Percentiles rank a stretch among this genome's conserved stretches.
These are phyloP conservation scores for Speoplatyrhinus poulsoni DNA, from an alignment of 2,113 vertebrate genomes.

Conservation along the genomic window DNA sequence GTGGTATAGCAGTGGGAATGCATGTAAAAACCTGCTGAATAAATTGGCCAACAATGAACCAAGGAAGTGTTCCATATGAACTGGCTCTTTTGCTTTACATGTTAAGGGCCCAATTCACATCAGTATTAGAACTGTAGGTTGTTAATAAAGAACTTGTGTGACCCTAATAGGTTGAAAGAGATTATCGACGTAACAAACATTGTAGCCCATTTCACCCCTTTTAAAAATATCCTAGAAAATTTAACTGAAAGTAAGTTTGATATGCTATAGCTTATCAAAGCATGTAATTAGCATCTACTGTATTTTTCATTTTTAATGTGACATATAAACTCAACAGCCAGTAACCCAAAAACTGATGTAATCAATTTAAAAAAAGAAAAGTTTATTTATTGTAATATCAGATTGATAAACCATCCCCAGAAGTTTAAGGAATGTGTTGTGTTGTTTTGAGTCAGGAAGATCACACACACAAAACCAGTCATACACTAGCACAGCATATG, in stretches of 20 bases:
- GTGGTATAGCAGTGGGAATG: conserved; percentile 25
- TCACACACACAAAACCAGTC: conserved; percentile 21
- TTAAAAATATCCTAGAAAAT: too few relatives aligned
- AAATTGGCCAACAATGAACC: conserved; percentile 33
- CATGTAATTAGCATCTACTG: too few relatives aligned
- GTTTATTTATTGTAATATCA: conserved; percentile 48
- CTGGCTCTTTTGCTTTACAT: not conserved
- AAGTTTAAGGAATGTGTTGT: conserved; percentile 1
- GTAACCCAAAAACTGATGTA: not conserved
- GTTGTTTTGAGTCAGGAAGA: conserved; percentile 3
- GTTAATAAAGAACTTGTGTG: not conserved
- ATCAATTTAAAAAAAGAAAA: conserved; percentile 1
- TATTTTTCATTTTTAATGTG: too few relatives aligned
- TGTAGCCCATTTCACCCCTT: too few relatives aligned
- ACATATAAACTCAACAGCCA: not conserved
- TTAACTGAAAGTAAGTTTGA: too few relatives aligned
- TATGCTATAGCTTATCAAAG: too few relatives aligned
- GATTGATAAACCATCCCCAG: conserved; percentile 1
- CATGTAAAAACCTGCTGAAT: conserved; percentile 63
- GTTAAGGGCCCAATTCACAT: not conserved
- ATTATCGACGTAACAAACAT: too few relatives aligned
- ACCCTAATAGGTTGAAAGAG: too few relatives aligned
- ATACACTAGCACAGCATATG: conserved; percentile 22
- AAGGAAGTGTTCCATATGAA: not conserved
- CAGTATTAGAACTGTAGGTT: not conserved